Conservation (phyloP, 2,888 invertebrate species). For the Platycheirus rosarum region DNA sequence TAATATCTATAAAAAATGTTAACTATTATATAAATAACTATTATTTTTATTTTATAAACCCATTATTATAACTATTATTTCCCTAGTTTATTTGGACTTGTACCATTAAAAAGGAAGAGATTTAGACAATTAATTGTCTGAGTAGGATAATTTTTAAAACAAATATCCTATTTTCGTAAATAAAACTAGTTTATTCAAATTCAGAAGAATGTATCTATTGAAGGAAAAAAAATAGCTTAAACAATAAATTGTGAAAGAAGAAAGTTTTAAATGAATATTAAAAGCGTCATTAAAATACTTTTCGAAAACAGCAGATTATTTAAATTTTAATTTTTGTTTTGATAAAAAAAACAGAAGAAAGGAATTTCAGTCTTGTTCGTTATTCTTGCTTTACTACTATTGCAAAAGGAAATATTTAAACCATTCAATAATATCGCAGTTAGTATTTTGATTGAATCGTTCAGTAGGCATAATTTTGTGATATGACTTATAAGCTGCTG, state of each 20-base stretch:
- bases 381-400: no score
- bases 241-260: constrained; percentile 9
- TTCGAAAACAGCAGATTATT: no score
- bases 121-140: constrained; percentile 1
- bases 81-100: constrained; percentile 23
- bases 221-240: background rate
- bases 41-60: constrained; percentile 47
- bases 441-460: no score
- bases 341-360: no score
- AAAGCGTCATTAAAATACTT: no score
- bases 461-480: no score
- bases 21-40: constrained; percentile 67
- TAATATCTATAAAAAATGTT: constrained; percentile 68
- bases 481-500: no score
- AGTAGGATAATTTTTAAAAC: background rate
- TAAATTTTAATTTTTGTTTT: no score
- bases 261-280: constrained; percentile 3
- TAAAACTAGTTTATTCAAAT: background rate
- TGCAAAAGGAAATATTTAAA: no score
- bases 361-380: no score
- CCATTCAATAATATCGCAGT: no score
- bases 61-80: constrained; percentile 30
- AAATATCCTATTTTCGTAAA: background rate
- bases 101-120: constrained; percentile 26
- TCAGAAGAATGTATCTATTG: background rate